Evolutionary conservation across 2,888 invertebrate species (phyloP).

Genomic region (Rhaphigaster nebulosa): DNA sequence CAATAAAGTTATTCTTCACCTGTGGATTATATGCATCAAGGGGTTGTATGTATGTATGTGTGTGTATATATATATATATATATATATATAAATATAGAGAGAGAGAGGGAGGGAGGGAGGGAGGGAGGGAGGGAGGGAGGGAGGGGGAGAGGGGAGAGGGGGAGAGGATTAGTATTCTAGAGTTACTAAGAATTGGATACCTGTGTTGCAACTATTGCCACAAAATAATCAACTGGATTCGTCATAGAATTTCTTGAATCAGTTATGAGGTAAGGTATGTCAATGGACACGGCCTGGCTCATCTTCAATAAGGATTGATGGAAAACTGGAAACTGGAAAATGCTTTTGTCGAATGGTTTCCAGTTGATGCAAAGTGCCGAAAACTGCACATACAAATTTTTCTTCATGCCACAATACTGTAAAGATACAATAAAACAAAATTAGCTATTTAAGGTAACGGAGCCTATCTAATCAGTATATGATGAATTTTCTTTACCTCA

Average conservation of each 20-base stretch:
- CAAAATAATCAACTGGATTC: constrained; percentile 79
- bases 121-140: no score
- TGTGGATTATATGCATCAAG: no score
- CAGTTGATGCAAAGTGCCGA: constrained; percentile 94
- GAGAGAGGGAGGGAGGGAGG: no score
- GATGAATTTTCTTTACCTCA: constrained; percentile 60
- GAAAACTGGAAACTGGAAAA: constrained; percentile 60
- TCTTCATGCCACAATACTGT: constrained; percentile 72
- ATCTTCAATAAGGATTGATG: constrained; percentile 58
- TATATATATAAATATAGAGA: no score
- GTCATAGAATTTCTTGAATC: constrained; percentile 76
- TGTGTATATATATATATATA: no score
- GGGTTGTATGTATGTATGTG: no score
- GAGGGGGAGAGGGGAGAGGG: no score
- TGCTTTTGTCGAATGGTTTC: constrained; percentile 68
- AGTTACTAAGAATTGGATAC: constrained; percentile 68
- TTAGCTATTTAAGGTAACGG: neutral
- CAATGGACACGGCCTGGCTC: constrained; percentile 65
- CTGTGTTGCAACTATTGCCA: constrained; percentile 79
- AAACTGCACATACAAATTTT: constrained; percentile 89
- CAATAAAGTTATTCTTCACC: no score
- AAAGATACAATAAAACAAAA: constrained; percentile 71
- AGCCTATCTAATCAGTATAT: neutral
- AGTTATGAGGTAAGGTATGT: constrained; percentile 76
- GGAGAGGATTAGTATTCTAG: no score